Base-by-base conservation (phyloP, 92 coral and sea anemone genomes). In the Heteractis magnifica region DNA sequence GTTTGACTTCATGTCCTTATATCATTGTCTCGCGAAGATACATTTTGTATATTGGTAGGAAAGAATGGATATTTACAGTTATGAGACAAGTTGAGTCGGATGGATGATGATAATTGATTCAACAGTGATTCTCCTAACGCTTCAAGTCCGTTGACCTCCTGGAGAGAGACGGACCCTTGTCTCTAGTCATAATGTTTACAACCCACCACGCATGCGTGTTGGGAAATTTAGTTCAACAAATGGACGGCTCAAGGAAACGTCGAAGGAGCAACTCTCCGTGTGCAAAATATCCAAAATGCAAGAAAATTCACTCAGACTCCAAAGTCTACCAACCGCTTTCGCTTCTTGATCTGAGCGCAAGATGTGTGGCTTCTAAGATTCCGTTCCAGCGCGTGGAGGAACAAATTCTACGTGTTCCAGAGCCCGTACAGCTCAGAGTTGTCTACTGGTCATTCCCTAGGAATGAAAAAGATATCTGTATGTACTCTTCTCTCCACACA, bases 391-490 rank as follows among this genome's bases (percentile, higher is more conserved):
- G 94, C 49, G 95, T 94, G 23, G 99, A 96, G 55, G 98, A 96
- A 51, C 94, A 88, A 70, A 85, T 93, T 59, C 79, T 94, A 9
- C 95, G 98, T 23, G 95, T 96, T 52, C 99, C 99, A 18, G 99
- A 96, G 84, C 99, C 99, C 21, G 99, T 96, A 11, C 99, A 96
- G 68, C 92, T 96, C 15, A 82, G 95, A 82, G 89, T 96, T 48
- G 94, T 91, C 26, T 94, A 90, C 86, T 96, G 99, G 99, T 96
- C 99, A 18, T 96, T 96, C 90, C 99, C 99, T 20, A 82, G 98
- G 75, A 90, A 94, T 81, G 99, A 94, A 82, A 91, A 91, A 77
- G 99, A 96, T 64, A 96, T 96, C 65, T 90, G 95, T 75, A 92
- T 94, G 97, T 96, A 96, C 81, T 96, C 98, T 11, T 90, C 98